Evolutionary conservation across 2,888 invertebrate genomes (phyloP), one percentile per base, ranked within the genome.

Genomic region (Thereva nobilitata): DNA sequence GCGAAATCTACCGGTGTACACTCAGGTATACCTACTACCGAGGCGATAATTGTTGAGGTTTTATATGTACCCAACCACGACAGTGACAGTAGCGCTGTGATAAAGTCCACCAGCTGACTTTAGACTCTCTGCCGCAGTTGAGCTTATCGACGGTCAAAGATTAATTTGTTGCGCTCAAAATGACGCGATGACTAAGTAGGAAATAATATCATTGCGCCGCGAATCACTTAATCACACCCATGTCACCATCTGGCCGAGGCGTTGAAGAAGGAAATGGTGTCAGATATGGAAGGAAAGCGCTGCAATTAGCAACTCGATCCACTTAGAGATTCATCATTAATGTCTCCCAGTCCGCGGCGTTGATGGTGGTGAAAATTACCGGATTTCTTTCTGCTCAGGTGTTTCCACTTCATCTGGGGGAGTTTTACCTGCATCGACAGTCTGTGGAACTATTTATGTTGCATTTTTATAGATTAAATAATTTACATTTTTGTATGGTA

Each of bases 111-210:
- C 50, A 50, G 23, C 61, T 61, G 40, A 50, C 49, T 61, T 49
- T 50, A 23, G 23, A 23, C 23, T 23, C 23, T 23, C 23, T 23
- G 23, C 40, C 61, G 41, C 50, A 50, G 61, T 50, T 61, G 50
- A 50, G 61, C 49, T 61, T 50, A 61, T 61, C 61, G 61, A 50
- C 61, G 50, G 50, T 49, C 41, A 41, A 61, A 50, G 61, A 50
- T 61, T 40, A 61, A 61, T 61, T 47, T 41, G 50, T 50, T 61
- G 49, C 40, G 9, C 61, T 23, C 35, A 12, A n/a, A 37, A n/a
- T 41, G 34, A 41, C 50, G 45, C 34, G 41, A 49, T 40, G 38
- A 49, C 38, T 37, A 61, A 61, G 50, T 40, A 41, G 40, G 45
- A 40, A 23, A 61, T 50, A 9, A 49, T 50, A 41, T 50, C 42